phyloP scores from a whole-genome alignment of 1,140 invertebrate genomes.

The Rhopalosiphum padi region DNA sequence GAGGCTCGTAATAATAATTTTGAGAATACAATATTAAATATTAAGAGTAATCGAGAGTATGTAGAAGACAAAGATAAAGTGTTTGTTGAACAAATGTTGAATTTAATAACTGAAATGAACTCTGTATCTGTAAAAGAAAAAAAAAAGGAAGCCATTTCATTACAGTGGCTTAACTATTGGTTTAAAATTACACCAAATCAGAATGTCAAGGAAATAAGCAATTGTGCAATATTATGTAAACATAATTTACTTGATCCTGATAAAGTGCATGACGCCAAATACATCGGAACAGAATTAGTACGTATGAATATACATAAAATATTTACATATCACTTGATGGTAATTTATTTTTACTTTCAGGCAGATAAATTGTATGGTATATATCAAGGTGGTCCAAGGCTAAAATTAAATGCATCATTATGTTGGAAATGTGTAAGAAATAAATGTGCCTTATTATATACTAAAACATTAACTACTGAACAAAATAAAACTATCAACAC shows the following conservation, averaged over 20 bases:
- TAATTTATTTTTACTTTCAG: conserved; percentile 59
- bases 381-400: conserved; percentile 60
- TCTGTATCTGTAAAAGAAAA: conserved; percentile 22
- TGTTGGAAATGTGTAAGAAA: conserved; percentile 60
- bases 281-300: conserved; percentile 59
- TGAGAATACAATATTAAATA: conserved; percentile 58
- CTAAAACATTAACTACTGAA: conserved; percentile 59
- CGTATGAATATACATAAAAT: conserved; percentile 44
- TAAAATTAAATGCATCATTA: conserved; percentile 56
- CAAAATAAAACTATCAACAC: conserved; percentile 60
- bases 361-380: conserved; percentile 60
- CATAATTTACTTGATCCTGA: conserved; percentile 60
- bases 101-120: conserved; percentile 47
- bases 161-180: conserved; percentile 60
- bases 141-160: conserved; percentile 59
- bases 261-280: conserved; percentile 59
- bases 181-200: conserved; percentile 55
- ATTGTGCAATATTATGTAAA: conserved; percentile 59
- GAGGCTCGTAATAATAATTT: conserved; percentile 57
- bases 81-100: conserved; percentile 47
- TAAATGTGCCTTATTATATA: conserved; percentile 59
- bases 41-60: conserved; percentile 49
- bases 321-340: background rate
- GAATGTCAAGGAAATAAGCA: conserved; percentile 59
- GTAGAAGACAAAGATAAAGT: conserved; percentile 58